A percentile compares a stretch with the other conserved stretches of the same genome.
Conservation (phyloP, 2,888 invertebrate species). For the Chouioia cunea region DNA sequence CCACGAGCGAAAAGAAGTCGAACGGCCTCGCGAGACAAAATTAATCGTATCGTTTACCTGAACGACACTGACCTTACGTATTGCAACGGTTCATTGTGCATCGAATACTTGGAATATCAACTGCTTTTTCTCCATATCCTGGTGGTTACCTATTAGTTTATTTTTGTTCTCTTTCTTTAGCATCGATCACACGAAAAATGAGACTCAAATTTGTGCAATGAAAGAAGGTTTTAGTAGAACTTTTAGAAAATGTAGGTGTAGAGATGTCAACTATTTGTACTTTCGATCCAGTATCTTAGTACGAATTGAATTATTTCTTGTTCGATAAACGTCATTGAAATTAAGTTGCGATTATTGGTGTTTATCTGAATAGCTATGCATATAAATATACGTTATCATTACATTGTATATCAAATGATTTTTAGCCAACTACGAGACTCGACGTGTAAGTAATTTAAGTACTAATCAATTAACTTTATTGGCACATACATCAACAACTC, state of each 20-base stretch:
- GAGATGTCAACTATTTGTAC: too few relatives aligned
- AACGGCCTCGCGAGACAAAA: slow-evolving; percentile 30
- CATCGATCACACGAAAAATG: background rate
- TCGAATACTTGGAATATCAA: slow-evolving; percentile 18
- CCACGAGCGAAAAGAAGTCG: background rate
- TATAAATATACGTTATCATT: too few relatives aligned
- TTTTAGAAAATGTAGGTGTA: too few relatives aligned
- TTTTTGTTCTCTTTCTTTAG: background rate
- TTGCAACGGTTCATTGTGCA: background rate
- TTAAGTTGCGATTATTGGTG: too few relatives aligned
- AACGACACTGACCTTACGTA: slow-evolving; percentile 41
- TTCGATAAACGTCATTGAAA: background rate
- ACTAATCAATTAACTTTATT: too few relatives aligned
- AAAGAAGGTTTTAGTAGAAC: background rate
- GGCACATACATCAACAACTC: too few relatives aligned
- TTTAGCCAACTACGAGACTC: too few relatives aligned
- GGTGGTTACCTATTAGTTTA: background rate
- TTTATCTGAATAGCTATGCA: too few relatives aligned
- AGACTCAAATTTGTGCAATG: slow-evolving; percentile 7
- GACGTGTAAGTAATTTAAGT: too few relatives aligned
- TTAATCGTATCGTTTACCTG: slow-evolving; percentile 38
- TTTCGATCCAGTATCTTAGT: too few relatives aligned
- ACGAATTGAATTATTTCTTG: background rate
- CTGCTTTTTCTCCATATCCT: slow-evolving; percentile 6
- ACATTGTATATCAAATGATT: too few relatives aligned